phyloP scores from a whole-genome alignment of 2,113 vertebrate genomes.

The Salvelinus sp. region DNA sequence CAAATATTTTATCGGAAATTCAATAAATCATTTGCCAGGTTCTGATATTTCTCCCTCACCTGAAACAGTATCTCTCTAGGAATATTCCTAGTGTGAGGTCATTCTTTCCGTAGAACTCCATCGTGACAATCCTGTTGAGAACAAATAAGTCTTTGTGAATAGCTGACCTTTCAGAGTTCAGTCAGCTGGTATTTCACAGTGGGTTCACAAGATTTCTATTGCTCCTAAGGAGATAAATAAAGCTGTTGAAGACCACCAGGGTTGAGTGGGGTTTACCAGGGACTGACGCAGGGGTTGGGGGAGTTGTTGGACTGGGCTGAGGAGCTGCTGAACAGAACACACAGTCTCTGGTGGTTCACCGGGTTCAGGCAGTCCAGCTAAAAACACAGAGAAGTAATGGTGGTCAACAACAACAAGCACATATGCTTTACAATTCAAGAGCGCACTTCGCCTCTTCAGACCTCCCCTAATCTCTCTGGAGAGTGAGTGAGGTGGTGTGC shows the following conservation, averaged over 20 bases:
- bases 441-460: too few species aligned
- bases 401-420: neutral
- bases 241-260: too few species aligned
- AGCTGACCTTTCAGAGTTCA: neutral
- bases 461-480: too few species aligned
- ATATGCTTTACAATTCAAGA: neutral
- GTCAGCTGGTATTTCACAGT: neutral
- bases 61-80: constrained; percentile 96
- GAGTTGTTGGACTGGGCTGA: constrained; percentile 93
- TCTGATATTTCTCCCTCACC: constrained; percentile 71
- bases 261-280: constrained; percentile 79
- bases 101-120: constrained; percentile 99
- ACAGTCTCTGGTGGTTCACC: constrained; percentile 91
- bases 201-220: too few species aligned
- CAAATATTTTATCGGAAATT: neutral
- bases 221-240: too few species aligned
- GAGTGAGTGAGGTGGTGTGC: constrained; percentile 2
- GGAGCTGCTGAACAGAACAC: constrained; percentile 97
- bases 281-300: constrained; percentile 96
- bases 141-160: constrained; percentile 3
- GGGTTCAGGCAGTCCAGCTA: constrained; percentile 95
- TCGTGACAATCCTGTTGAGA: constrained; percentile 91
- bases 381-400: constrained; percentile 14
- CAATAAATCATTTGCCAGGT: neutral
- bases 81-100: constrained; percentile 95